Conservation (phyloP, 1,140 invertebrate species). For the Drosophila mojavensis region DNA sequence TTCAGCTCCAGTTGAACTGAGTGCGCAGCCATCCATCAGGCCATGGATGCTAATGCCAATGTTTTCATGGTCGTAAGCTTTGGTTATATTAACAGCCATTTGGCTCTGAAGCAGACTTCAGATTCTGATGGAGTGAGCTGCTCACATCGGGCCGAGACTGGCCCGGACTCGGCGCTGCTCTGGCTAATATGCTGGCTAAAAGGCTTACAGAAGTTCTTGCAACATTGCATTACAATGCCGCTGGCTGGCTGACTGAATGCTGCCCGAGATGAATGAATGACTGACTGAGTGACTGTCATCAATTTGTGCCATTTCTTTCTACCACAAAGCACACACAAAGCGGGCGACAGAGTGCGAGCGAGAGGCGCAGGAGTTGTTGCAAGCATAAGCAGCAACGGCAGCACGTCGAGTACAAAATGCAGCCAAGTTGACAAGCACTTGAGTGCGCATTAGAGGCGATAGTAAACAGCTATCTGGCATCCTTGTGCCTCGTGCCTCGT, state of each 20-base stretch:
- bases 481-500: not conserved
- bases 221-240: constrained; percentile 26
- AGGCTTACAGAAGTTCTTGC: constrained; percentile 27
- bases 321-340: constrained; percentile 39
- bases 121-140: constrained; percentile 14
- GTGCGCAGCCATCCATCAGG: constrained; percentile 27
- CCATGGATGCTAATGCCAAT: constrained; percentile 2
- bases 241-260: constrained; percentile 3
- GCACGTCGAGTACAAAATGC: constrained; percentile 42
- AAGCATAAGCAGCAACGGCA: constrained; percentile 7
- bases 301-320: constrained; percentile 72
- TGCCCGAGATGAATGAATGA: not conserved
- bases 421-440: constrained; percentile 75
- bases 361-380: not conserved
- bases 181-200: constrained; percentile 44
- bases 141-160: constrained; percentile 19
- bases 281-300: constrained; percentile 62
- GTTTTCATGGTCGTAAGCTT: constrained; percentile 19
- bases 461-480: constrained; percentile 31
- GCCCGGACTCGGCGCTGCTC: constrained; percentile 3
- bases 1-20: not conserved
- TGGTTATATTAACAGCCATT: constrained; percentile 25
- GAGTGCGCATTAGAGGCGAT: constrained; percentile 69
- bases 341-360: not conserved
- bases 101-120: constrained; percentile 1